A percentile compares a stretch with the other conserved stretches of the same genome.
Evolutionary conservation across 2,797 vertebrate genomes (phyloP).

Genomic region (Helostoma temminkii): DNA sequence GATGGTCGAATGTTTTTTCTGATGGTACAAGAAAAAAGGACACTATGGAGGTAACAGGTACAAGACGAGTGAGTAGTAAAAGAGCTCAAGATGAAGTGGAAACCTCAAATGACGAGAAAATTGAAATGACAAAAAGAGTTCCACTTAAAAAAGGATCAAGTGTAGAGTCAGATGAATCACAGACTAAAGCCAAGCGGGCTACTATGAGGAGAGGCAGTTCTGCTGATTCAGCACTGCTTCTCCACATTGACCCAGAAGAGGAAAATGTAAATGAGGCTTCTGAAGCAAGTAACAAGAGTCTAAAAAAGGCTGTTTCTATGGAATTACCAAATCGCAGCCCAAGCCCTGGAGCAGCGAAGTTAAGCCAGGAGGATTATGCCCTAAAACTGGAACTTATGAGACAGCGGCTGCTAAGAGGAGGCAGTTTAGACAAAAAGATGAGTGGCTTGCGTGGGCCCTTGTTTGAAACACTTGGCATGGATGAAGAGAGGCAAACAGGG

Average conservation of each 20-base stretch:
- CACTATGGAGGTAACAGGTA: constrained; percentile 2
- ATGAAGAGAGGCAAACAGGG: constrained; percentile 80
- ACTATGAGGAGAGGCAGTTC: constrained; percentile 93
- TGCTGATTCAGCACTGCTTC: constrained; percentile 92
- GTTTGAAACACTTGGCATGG: constrained; percentile 91
- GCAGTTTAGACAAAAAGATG: constrained; percentile 89
- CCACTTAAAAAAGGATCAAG: constrained; percentile 86
- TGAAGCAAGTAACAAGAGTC: constrained; percentile 73
- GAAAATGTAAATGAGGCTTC: constrained; percentile 52
- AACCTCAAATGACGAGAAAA: constrained; percentile 58
- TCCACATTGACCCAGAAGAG: constrained; percentile 80
- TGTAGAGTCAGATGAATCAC: constrained; percentile 82
- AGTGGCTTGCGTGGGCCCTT: constrained; percentile 94
- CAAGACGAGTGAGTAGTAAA: constrained; percentile 27
- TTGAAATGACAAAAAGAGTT: constrained; percentile 64
- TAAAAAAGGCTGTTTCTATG: constrained; percentile 90
- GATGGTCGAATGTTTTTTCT: constrained; percentile 33
- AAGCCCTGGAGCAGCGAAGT: constrained; percentile 86
- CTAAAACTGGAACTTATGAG: constrained; percentile 94
- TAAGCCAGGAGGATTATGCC: constrained; percentile 91
- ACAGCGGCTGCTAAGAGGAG: constrained; percentile 90
- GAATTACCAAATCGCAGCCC: constrained; percentile 85
- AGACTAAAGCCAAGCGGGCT: constrained; percentile 77
- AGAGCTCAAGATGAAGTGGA: constrained; percentile 60
- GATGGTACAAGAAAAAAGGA: constrained; percentile 53